phyloP scores from a whole-genome alignment of 2,888 invertebrate species.

The Lutraria lutraria region DNA sequence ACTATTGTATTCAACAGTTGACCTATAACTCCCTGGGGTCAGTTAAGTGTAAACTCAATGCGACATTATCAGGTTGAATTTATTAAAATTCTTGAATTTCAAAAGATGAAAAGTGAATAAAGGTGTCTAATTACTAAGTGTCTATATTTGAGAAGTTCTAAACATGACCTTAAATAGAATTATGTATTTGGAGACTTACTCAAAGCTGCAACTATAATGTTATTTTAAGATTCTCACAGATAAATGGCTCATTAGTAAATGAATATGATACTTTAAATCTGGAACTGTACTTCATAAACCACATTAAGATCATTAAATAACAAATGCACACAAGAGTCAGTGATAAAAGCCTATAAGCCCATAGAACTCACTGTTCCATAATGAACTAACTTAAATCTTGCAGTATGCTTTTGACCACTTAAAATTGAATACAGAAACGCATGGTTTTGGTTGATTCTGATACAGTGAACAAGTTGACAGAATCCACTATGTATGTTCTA shows the following conservation, averaged over 20 bases:
- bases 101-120: background rate
- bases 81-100: background rate
- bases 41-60: slow-evolving; percentile 7
- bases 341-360: too few relatives aligned
- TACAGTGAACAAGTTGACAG: too few relatives aligned
- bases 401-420: too few relatives aligned
- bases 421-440: too few relatives aligned
- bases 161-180: background rate
- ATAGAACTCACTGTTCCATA: too few relatives aligned
- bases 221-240: background rate
- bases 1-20: slow-evolving; percentile 20
- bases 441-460: too few relatives aligned
- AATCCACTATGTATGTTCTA: too few relatives aligned
- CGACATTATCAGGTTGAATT: background rate
- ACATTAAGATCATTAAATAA: too few relatives aligned
- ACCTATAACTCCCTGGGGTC: slow-evolving; percentile 23
- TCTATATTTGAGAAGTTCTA: background rate
- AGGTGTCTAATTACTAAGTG: background rate
- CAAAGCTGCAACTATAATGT: background rate
- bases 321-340: too few relatives aligned
- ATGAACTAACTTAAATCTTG: too few relatives aligned
- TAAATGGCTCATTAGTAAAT: background rate
- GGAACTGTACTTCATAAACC: background rate
- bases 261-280: background rate
- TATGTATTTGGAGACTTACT: too few relatives aligned